A percentile compares a stretch with the other conserved stretches of the same genome.
phyloP scores from a whole-genome alignment of 1,140 invertebrate species.

The Lordiphosa stackelbergi region DNA sequence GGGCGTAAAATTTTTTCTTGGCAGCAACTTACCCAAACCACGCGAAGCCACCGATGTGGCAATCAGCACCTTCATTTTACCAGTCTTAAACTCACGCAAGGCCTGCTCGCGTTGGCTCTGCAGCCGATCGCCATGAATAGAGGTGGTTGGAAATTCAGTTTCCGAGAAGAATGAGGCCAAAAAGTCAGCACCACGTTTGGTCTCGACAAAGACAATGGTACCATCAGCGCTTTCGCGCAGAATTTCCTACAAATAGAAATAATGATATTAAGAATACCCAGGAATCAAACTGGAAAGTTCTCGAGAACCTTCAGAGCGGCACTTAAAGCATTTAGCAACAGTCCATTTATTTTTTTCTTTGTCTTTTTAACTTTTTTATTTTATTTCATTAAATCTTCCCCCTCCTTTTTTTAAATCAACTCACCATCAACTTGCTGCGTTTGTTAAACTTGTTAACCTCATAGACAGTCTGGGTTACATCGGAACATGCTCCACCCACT shows the following conservation, averaged over 20 bases:
- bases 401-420: conserved; percentile 1
- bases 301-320: too few relatives aligned
- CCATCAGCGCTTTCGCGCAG: conserved; percentile 76
- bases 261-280: background rate
- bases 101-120: conserved; percentile 94
- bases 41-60: conserved; percentile 96
- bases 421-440: conserved; percentile 80
- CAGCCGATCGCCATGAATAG: conserved; percentile 94
- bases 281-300: too few relatives aligned
- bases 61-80: conserved; percentile 87
- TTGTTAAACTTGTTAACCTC: conserved; percentile 88
- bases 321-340: too few relatives aligned
- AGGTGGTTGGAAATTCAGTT: conserved; percentile 85
- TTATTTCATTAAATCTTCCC: background rate
- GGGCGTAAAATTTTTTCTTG: conserved; percentile 84
- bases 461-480: conserved; percentile 91
- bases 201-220: conserved; percentile 93
- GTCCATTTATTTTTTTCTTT: too few relatives aligned
- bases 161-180: conserved; percentile 87
- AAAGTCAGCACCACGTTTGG: conserved; percentile 93
- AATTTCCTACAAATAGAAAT: conserved; percentile 43
- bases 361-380: too few relatives aligned
- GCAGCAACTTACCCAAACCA: conserved; percentile 85
- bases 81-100: conserved; percentile 87
- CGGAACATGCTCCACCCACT: conserved; percentile 92